Evolutionary conservation across 2,797 vertebrate species (phyloP).

Genomic region (Gambusia yucatana): DNA sequence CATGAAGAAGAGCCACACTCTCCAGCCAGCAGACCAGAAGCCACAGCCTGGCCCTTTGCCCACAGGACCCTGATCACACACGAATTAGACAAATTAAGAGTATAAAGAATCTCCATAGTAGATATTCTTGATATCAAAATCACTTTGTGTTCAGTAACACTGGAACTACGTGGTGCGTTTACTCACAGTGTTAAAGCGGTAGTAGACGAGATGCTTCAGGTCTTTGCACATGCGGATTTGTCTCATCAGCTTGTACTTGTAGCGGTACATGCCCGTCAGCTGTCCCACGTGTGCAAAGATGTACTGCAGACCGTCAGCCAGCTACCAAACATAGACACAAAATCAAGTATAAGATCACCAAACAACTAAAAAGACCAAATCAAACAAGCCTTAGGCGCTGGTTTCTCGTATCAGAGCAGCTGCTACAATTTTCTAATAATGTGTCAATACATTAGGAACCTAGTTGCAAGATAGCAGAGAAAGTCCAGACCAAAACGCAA

Average conservation of each 20-base stretch:
- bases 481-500: neutral
- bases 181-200: conserved; percentile 97
- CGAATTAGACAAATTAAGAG: neutral
- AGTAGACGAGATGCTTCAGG: conserved; percentile 99
- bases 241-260: conserved; percentile 99
- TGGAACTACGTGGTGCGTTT: neutral
- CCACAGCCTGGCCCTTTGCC: conserved; percentile 99
- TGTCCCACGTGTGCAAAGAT: conserved; percentile 99
- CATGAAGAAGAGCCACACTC: conserved; percentile 99
- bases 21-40: conserved; percentile 98
- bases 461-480: neutral
- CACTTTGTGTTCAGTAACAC: neutral
- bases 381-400: neutral
- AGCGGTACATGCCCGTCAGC: conserved; percentile 98
- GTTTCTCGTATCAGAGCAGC: neutral
- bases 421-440: neutral
- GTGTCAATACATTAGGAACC: neutral
- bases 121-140: neutral
- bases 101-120: neutral
- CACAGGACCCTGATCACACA: conserved; percentile 89
- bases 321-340: conserved; percentile 67
- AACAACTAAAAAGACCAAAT: neutral
- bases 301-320: conserved; percentile 97
- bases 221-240: conserved; percentile 99
- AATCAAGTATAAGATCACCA: neutral